Percentiles rank a stretch among this genome's conserved stretches.
Evolutionary conservation across 1,140 invertebrate genomes (phyloP).

Genomic region (Bombus confusus): DNA sequence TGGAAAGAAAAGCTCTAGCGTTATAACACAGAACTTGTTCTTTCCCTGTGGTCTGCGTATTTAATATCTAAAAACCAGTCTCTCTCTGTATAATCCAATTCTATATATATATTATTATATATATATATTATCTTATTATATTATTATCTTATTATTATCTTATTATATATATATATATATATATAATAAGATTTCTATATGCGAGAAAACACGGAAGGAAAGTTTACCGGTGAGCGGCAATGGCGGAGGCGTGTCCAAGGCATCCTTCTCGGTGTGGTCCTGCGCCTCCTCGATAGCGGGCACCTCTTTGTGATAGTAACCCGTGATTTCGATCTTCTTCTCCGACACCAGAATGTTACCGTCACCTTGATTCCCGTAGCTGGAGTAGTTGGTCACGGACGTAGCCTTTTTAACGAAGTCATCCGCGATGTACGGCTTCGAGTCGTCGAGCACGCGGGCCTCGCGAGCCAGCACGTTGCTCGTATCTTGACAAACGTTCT

Average conservation of each 20-base stretch:
- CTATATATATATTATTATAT: no score
- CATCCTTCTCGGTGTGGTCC: constrained; percentile 48
- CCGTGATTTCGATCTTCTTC: constrained; percentile 73
- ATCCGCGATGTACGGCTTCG: constrained; percentile 25
- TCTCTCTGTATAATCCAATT: no score
- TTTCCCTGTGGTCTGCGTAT: no score
- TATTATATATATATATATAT: no score
- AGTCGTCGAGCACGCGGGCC: background rate
- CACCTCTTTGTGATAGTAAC: constrained; percentile 69
- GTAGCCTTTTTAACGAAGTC: constrained; percentile 49
- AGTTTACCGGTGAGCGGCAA: constrained; percentile 73
- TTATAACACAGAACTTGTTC: no score
- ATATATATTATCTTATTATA: no score
- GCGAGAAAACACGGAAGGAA: background rate
- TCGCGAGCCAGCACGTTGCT: background rate
- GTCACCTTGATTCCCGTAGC: constrained; percentile 44
- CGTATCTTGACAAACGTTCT: constrained; percentile 46
- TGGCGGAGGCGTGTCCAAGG: constrained; percentile 74
- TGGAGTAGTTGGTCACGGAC: constrained; percentile 31
- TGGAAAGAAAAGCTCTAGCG: no score
- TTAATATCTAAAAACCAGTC: no score
- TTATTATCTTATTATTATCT: no score
- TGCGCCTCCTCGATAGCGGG: constrained; percentile 35
- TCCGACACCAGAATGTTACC: constrained; percentile 57
- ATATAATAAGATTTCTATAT: no score